Conservation (phyloP, 2,113 vertebrate species). For the Leucosticte australis region DNA sequence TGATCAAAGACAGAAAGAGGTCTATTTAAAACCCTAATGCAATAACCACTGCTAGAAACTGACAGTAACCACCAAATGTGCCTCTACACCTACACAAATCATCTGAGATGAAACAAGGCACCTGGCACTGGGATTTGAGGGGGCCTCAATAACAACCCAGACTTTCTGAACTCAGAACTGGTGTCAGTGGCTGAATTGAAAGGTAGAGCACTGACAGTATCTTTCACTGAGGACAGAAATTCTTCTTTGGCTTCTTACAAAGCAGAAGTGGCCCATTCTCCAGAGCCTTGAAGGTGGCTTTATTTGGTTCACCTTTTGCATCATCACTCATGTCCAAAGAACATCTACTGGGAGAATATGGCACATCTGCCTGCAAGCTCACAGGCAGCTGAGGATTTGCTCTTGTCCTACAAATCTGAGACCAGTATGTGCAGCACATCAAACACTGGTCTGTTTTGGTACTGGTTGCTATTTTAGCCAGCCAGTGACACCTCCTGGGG, state of each 20-base stretch:
- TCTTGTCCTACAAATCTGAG: background rate
- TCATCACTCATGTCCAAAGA: background rate
- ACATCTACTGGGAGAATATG: background rate
- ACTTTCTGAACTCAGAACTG: background rate
- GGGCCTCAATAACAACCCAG: background rate
- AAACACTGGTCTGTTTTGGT: background rate
- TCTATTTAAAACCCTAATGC: background rate
- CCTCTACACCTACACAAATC: background rate
- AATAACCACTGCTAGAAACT: background rate
- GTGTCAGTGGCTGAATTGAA: background rate
- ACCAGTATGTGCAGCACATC: background rate
- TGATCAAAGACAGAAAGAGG: slow-evolving; percentile 32
- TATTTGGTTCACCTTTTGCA: background rate
- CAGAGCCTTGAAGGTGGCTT: background rate
- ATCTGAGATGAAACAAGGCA: background rate
- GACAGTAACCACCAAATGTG: background rate
- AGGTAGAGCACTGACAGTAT: background rate
- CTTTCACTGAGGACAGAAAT: background rate
- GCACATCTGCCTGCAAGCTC: background rate
- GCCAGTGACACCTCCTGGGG: slow-evolving; percentile 45
- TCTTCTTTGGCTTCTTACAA: background rate
- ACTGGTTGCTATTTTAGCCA: background rate
- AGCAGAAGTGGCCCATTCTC: background rate
- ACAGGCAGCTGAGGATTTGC: background rate
- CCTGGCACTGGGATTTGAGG: background rate